Evolutionary conservation across 1,140 invertebrate species (phyloP).

Genomic region (Vollenhovia emeryi): DNA sequence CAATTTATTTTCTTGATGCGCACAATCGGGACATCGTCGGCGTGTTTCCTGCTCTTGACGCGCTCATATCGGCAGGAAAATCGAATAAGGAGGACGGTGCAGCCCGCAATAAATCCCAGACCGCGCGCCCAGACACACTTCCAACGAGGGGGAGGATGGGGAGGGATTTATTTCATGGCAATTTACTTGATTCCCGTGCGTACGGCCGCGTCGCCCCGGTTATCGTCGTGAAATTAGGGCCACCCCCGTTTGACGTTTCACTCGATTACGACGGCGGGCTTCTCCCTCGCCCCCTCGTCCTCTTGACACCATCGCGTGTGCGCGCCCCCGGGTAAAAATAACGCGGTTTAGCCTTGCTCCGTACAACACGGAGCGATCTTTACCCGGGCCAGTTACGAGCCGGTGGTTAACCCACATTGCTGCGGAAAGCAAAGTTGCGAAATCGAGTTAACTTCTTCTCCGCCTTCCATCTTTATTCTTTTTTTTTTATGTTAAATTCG

Average conservation of each 20-base stretch:
- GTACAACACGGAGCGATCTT: neutral
- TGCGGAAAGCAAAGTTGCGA: neutral
- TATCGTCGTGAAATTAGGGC: slow-evolving; percentile 48
- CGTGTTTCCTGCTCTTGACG: slow-evolving; percentile 39
- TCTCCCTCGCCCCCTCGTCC: neutral
- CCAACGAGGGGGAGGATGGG: too few relatives aligned
- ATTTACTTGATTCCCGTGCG: slow-evolving; percentile 60
- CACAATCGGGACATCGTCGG: neutral
- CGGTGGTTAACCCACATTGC: slow-evolving; percentile 16
- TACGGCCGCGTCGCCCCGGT: neutral
- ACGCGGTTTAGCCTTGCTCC: slow-evolving; percentile 28
- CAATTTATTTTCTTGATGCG: slow-evolving; percentile 52
- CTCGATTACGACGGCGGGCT: slow-evolving; percentile 41
- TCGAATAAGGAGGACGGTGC: slow-evolving; percentile 38
- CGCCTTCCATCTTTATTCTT: neutral
- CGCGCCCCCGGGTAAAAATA: slow-evolving; percentile 12
- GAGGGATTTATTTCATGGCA: slow-evolving; percentile 63
- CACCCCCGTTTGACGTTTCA: slow-evolving; percentile 26
- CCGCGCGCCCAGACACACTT: slow-evolving; percentile 7
- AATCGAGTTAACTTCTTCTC: neutral
- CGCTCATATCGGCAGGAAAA: slow-evolving; percentile 38
- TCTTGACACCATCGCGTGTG: neutral
- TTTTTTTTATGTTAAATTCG: neutral
- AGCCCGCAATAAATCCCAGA: slow-evolving; percentile 43
- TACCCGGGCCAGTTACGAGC: neutral